Base-by-base conservation (phyloP, 2,888 invertebrate species). In the Limnephilus marmoratus region DNA sequence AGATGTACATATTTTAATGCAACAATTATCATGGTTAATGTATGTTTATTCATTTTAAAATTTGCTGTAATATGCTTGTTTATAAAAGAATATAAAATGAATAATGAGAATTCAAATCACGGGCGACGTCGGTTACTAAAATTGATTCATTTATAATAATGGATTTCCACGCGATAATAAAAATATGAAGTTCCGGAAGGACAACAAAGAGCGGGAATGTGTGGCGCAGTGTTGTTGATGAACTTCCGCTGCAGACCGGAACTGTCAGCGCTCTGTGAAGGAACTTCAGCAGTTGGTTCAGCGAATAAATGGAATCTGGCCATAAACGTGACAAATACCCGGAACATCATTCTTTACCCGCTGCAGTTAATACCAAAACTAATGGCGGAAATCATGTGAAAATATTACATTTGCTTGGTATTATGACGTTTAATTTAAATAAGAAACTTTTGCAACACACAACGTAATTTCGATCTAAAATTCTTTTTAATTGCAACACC, bases 211-310 rank as follows among this genome's bases (percentile, higher is more conserved):
- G 31, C 29, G 82, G 82, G 37, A 41, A 83, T 37, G n/a, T 83
- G 83, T 41, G 83, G 37, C 18, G 83, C 37, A 15, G 83, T 15
- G 37, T 83, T 83, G 37, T 83, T 83, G 37, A 41, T 83, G 34
- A 83, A 83, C 83, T 83, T 83, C 83, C 83, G 83, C 41, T 83
- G 83, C 83, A 83, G 83, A 83, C 83, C 83, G 83, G 83, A 83
- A 41, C 83, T 34, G 83, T 83, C 83, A 34, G 83, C 83, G 83
- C 83, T 37, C 83, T 24, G 83, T 41, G 83, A 37, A 83, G 37
- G 83, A 83, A 41, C 37, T 83, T 83, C n/a, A 83, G 34, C 24
- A 24, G 68, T 83, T 83, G 34, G 83, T 83, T 41, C 83, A 7
- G 37, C 83, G 24, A 83, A 83, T 83, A 83, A 83, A 83, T 83